Base-by-base conservation (phyloP, 92 coral and sea anemone species). In the Parazoanthus swiftii region DNA sequence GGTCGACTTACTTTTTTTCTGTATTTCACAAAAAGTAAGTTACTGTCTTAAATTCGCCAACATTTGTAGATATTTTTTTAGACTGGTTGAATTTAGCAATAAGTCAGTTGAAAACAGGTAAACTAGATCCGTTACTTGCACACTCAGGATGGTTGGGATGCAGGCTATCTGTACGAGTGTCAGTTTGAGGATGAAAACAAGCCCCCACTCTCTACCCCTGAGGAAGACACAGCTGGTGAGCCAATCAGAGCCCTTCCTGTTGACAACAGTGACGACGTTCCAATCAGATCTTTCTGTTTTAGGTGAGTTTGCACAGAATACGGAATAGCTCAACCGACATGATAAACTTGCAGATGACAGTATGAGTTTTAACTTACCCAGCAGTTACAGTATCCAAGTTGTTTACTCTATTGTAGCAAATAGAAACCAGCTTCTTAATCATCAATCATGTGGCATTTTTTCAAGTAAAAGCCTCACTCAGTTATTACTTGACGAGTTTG, bases 91-190 rank as follows among this genome's bases (percentile, higher is more conserved):
- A 35, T 74, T 14, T 16, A 38, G 26, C 44, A 75, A 26, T 73
- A 73, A 73, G 44, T 14, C 16, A 37, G 21, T 77, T 20, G 18
- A 79, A 37, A 65, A 25, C 0, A 29, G 6, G 7, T 8, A 15
- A 63, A 65, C 5, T 20, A 37, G 26, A 39, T 54, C 23, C 26
- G 37, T 18, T 35, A 39, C 66, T 54, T 75, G 23, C 15, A 65
- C 35, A 36, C 88, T n/a, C n/a, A 96, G 98, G 99, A 92, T 82
- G 99, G 99, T 3, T 97, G 99, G 99, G 99, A 97, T 92, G 99
- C 99, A 5, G 99, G 99, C 1, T 97, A 97, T 63, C 86, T 97
- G 58, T 97, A 97, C 84, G 93, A 97, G 85, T 97, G 99, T 80
- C 97, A 94, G 87, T 97, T 97, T 86, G 91, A 94, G 65, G 88